phyloP scores from a whole-genome alignment of 1,140 invertebrate genomes.

The Caenorhabditis elegans region DNA sequence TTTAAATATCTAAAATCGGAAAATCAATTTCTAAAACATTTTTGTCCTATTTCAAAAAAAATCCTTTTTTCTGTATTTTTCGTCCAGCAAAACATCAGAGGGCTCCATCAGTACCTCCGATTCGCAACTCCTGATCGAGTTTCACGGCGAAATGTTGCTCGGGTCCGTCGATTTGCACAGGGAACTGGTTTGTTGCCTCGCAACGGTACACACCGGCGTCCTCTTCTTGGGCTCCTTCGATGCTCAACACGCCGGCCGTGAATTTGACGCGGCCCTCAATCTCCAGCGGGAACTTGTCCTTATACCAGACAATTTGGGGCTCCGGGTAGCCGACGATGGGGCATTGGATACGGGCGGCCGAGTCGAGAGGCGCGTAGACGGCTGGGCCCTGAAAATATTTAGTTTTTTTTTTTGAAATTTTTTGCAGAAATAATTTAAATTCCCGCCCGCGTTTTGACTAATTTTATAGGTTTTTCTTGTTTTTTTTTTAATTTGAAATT shows the following conservation, averaged over 20 bases:
- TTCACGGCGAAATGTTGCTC: slow-evolving; percentile 2
- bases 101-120: slow-evolving; percentile 9
- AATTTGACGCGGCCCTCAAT: slow-evolving; percentile 13
- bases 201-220: slow-evolving; percentile 23
- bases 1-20: too few species aligned
- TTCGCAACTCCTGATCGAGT: slow-evolving; percentile 23
- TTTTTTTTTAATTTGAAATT: too few species aligned
- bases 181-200: slow-evolving; percentile 30
- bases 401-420: too few species aligned
- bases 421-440: too few species aligned
- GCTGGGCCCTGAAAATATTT: background rate
- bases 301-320: slow-evolving; percentile 31
- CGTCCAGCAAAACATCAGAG: too few species aligned
- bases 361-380: background rate
- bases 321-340: slow-evolving; percentile 38
- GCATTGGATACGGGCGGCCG: slow-evolving; percentile 9
- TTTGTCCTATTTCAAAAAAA: too few species aligned
- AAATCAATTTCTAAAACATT: too few species aligned
- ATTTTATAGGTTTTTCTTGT: too few species aligned
- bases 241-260: background rate
- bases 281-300: slow-evolving; percentile 28
- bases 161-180: background rate
- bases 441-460: too few species aligned
- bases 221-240: background rate
- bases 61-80: too few species aligned